Conservation (phyloP, 2,113 vertebrate species). For the Camelus bactrianus region DNA sequence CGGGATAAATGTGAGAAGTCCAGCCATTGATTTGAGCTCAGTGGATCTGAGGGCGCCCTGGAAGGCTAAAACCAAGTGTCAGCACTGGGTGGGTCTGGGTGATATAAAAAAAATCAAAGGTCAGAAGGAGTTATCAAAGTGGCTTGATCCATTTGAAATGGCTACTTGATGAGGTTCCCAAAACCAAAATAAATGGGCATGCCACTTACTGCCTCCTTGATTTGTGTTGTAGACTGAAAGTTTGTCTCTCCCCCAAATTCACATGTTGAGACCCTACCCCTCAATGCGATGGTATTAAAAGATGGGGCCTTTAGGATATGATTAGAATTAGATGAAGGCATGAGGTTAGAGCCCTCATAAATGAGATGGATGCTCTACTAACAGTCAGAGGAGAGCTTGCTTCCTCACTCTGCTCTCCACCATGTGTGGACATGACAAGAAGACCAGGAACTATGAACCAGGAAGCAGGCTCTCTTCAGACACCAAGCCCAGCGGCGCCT, state of each 20-base stretch:
- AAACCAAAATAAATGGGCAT: background rate
- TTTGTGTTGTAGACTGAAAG: background rate
- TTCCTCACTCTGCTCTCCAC: background rate
- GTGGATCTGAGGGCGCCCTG: background rate
- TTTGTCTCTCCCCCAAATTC: background rate
- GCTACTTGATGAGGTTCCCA: background rate
- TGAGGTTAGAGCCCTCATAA: background rate
- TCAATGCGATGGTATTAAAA: background rate
- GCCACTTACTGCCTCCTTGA: background rate
- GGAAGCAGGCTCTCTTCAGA: background rate
- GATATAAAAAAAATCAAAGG: background rate
- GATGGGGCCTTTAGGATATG: background rate
- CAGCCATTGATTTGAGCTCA: background rate
- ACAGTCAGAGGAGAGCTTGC: background rate
- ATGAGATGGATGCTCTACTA: background rate
- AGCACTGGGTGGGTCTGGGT: background rate
- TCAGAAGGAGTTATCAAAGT: background rate
- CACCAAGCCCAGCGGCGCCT: background rate
- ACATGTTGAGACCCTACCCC: background rate
- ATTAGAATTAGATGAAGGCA: background rate
- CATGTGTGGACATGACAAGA: background rate
- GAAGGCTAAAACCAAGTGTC: background rate
- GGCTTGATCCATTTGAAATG: background rate
- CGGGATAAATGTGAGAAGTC: background rate
- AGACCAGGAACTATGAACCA: background rate